Conservation (phyloP, 1,140 invertebrate genomes). For the Aphelenchoides besseyi region DNA sequence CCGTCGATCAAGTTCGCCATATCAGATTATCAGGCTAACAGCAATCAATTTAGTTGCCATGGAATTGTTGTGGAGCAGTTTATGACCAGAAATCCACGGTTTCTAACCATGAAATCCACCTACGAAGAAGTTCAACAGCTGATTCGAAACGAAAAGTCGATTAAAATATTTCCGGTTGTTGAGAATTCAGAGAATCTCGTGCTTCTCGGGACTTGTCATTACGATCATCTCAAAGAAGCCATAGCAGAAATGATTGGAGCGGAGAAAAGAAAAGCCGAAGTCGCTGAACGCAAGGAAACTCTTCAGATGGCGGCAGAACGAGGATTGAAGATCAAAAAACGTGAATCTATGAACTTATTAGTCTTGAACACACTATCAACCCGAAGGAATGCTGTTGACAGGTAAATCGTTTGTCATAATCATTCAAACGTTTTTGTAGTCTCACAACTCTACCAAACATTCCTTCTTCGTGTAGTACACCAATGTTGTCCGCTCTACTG, state of each 20-base stretch:
- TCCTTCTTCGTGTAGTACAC: neutral
- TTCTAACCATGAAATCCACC: neutral
- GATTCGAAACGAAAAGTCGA: neutral
- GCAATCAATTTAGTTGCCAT: constrained; percentile 9
- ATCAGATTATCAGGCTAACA: neutral
- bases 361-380: neutral
- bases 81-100: neutral
- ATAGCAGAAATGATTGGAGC: neutral
- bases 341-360: neutral
- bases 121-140: constrained; percentile 1
- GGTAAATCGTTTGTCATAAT: neutral
- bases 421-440: neutral
- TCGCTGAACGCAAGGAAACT: neutral
- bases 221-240: constrained; percentile 1
- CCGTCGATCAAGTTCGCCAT: neutral
- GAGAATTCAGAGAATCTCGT: neutral
- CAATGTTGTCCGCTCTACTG: neutral
- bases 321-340: neutral
- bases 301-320: neutral
- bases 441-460: neutral
- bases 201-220: constrained; percentile 2
- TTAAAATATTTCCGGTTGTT: constrained; percentile 14
- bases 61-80: constrained; percentile 14
- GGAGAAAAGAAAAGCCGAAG: neutral
- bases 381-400: neutral